phyloP scores from a whole-genome alignment of 2,888 invertebrate species.

The Desoria tigrina region DNA sequence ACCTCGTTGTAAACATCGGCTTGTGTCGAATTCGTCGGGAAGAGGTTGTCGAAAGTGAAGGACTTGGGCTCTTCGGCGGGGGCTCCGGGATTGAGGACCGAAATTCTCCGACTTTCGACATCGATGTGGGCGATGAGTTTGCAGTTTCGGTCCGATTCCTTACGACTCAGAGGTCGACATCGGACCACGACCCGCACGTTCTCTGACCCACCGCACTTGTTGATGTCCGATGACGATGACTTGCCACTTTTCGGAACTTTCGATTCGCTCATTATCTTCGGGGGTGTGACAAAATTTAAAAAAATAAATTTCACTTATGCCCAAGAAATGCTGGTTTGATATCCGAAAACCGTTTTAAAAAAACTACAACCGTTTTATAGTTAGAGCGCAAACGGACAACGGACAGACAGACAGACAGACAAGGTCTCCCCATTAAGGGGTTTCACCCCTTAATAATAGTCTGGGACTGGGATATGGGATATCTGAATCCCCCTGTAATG shows the following conservation, averaged over 20 bases:
- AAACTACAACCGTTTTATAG: too few species aligned
- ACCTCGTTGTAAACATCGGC: constrained; percentile 94
- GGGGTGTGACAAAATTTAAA: not conserved
- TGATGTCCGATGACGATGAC: not conserved
- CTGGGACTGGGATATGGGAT: too few species aligned
- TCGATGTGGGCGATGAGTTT: constrained; percentile 70
- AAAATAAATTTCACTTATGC: too few species aligned
- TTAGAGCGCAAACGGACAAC: too few species aligned
- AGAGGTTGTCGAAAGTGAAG: constrained; percentile 94
- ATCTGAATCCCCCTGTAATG: too few species aligned
- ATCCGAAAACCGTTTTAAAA: too few species aligned
- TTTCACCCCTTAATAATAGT: too few species aligned
- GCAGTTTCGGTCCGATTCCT: constrained; percentile 61
- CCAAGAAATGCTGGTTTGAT: too few species aligned
- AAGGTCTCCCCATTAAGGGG: too few species aligned
- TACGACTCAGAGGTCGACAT: constrained; percentile 86
- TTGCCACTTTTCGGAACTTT: not conserved
- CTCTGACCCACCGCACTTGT: constrained; percentile 63
- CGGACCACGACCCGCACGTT: constrained; percentile 96
- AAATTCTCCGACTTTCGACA: constrained; percentile 68
- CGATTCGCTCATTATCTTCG: not conserved
- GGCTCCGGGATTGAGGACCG: constrained; percentile 63
- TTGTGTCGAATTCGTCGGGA: constrained; percentile 81
- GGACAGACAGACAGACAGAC: too few species aligned
- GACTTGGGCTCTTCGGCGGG: constrained; percentile 66